A percentile compares a stretch with the other conserved stretches of the same genome.
These are phyloP conservation scores for Heteronetta atricapilla DNA, from an alignment of 2,113 vertebrate species.

Conservation along the genomic window DNA sequence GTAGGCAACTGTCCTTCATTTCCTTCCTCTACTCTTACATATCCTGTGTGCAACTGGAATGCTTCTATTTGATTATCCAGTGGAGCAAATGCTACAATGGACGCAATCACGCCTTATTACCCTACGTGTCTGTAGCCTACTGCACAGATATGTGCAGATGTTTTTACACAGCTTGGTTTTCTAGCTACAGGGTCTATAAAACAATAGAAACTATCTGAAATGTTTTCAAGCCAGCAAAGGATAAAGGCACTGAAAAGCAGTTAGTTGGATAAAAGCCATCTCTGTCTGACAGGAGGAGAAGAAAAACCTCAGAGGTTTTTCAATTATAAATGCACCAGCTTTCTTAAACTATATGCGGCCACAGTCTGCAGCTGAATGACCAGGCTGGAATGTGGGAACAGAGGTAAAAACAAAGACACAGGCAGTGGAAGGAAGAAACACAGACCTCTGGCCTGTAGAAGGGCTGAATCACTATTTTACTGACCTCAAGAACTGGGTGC, in stretches of 20 bases:
- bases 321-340: neutral
- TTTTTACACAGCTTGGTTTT: constrained; percentile 49
- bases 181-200: constrained; percentile 56
- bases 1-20: constrained; percentile 58
- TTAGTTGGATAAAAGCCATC: constrained; percentile 54
- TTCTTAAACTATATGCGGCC: neutral
- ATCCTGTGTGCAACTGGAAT: constrained; percentile 56
- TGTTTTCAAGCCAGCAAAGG: constrained; percentile 54
- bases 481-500: constrained; percentile 18
- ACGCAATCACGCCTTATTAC: constrained; percentile 51
- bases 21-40: constrained; percentile 52
- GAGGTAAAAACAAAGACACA: neutral
- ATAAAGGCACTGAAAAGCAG: constrained; percentile 61
- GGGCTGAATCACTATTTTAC: neutral
- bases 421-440: neutral
- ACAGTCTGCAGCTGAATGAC: neutral
- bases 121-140: constrained; percentile 12
- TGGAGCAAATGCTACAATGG: constrained; percentile 22
- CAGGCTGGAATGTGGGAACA: neutral
- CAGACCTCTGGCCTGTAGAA: neutral
- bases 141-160: constrained; percentile 56
- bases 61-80: constrained; percentile 56
- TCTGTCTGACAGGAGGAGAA: constrained; percentile 37
- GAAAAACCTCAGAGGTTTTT: constrained; percentile 45
- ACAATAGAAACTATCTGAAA: constrained; percentile 60